A percentile compares a stretch with the other conserved stretches of the same genome.
phyloP scores from a whole-genome alignment of 2,113 vertebrate genomes.

The Cyprinodon tularosa region DNA sequence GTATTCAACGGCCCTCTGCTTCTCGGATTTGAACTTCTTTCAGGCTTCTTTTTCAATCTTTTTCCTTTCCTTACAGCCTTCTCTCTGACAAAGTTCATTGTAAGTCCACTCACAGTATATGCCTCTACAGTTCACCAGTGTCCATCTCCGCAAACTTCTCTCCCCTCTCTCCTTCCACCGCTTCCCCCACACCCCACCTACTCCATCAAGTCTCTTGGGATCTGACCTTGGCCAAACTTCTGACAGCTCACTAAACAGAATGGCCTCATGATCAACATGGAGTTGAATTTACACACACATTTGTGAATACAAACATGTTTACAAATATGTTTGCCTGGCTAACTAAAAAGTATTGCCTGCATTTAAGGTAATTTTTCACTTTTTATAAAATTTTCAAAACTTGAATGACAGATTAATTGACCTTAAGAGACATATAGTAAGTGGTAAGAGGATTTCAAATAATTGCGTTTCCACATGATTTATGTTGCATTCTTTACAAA shows the following conservation, averaged over 20 bases:
- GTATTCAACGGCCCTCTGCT: conserved; percentile 44
- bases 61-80: conserved; percentile 11
- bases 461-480: conserved; percentile 33
- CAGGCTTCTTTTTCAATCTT: conserved; percentile 7
- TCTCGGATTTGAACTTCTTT: conserved; percentile 36
- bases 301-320: not conserved
- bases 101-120: conserved; percentile 65
- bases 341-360: not conserved
- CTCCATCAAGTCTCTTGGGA: conserved; percentile 42
- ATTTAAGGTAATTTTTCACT: conserved; percentile 25
- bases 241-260: conserved; percentile 76
- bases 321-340: too few relatives aligned
- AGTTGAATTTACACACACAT: conserved; percentile 36
- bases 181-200: not conserved
- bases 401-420: conserved; percentile 24
- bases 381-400: conserved; percentile 26
- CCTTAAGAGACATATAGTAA: conserved; percentile 23
- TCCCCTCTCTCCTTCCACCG: conserved; percentile 24
- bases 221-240: conserved; percentile 72
- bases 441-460: conserved; percentile 25
- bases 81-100: conserved; percentile 49
- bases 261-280: conserved; percentile 59
- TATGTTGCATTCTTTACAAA: conserved; percentile 33
- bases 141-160: conserved; percentile 56
- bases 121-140: conserved; percentile 62